Percentiles rank a stretch among this genome's conserved stretches.
phyloP scores from a whole-genome alignment of 2,113 vertebrate species.

The Bos indicus region DNA sequence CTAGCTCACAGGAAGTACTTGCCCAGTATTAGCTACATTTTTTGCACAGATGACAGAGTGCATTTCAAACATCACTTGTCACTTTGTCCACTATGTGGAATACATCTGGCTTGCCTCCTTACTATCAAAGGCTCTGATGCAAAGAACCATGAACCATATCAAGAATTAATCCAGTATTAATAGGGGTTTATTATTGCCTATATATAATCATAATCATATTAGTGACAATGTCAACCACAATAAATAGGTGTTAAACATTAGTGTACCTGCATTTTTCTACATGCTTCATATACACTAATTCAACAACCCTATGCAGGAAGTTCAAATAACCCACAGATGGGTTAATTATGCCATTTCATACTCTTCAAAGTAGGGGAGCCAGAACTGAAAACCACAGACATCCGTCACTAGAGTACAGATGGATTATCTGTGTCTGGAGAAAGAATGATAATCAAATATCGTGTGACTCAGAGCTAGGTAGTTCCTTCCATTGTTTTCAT shows the following conservation, averaged over 20 bases:
- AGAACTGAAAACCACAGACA: not conserved
- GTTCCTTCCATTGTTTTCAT: not conserved
- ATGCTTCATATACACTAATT: not conserved
- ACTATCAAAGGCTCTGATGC: not conserved
- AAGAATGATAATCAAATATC: not conserved
- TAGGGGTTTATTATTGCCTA: not conserved
- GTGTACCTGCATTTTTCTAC: not conserved
- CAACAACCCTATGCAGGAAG: not conserved
- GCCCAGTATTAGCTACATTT: not conserved
- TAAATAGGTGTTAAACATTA: not conserved
- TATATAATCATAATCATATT: not conserved
- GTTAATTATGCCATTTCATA: not conserved
- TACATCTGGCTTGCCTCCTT: not conserved
- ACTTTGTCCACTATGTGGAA: not conserved
- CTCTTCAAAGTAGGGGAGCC: too few species aligned
- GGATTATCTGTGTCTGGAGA: not conserved
- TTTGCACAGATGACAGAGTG: not conserved
- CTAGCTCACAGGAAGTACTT: too few species aligned
- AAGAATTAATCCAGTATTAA: not conserved
- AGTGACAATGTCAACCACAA: not conserved
- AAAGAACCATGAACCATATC: not conserved
- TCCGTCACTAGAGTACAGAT: too few species aligned
- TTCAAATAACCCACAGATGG: too few species aligned
- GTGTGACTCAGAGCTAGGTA: not conserved
- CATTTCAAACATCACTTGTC: not conserved